Conservation (phyloP, 2,113 vertebrate genomes). For the Leptosomus discolor region DNA sequence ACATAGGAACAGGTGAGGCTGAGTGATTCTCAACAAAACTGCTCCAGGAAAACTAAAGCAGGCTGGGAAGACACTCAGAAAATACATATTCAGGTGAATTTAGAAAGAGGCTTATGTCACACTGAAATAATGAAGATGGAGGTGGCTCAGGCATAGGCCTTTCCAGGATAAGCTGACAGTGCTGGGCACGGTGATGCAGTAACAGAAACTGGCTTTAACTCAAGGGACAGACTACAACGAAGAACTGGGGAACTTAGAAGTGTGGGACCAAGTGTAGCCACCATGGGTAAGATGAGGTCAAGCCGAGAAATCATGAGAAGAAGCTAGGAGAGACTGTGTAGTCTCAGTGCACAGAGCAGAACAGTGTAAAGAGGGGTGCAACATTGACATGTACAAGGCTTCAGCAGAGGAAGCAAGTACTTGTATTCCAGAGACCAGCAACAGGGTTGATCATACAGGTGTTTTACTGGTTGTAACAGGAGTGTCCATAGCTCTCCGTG, state of each 20-base stretch:
- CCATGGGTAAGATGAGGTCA: neutral
- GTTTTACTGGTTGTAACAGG: neutral
- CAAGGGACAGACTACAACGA: neutral
- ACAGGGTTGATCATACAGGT: neutral
- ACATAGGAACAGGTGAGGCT: neutral
- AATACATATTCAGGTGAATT: neutral
- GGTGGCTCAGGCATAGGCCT: neutral
- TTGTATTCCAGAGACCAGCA: neutral
- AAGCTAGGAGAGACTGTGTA: neutral
- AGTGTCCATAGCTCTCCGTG: rapidly evolving
- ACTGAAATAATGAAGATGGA: neutral
- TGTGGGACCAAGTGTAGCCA: rapidly evolving
- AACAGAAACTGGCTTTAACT: neutral
- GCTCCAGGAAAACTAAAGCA: neutral
- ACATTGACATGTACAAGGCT: neutral
- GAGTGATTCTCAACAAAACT: neutral
- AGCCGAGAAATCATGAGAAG: neutral
- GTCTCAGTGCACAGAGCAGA: neutral
- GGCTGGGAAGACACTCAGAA: neutral
- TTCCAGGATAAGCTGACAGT: neutral
- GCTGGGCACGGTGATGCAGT: too few species aligned
- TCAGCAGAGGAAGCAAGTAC: neutral
- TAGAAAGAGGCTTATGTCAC: neutral
- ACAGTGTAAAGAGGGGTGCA: neutral
- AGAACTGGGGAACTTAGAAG: neutral